Conservation (phyloP, 2,888 invertebrate species). For the Malthinus seriepunctatus region DNA sequence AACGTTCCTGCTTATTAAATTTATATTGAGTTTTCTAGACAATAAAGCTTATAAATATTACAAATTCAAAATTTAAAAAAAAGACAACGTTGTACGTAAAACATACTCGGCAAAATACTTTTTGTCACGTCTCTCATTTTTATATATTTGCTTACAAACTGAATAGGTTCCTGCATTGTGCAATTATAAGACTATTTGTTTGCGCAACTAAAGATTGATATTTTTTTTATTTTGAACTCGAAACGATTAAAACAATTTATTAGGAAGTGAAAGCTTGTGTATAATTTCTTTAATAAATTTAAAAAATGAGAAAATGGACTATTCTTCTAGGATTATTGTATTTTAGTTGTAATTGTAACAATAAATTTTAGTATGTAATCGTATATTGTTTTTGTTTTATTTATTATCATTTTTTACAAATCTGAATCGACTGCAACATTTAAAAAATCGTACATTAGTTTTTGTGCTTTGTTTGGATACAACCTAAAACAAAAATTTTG, state of each 20-base stretch:
- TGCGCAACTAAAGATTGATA: slow-evolving; percentile 36
- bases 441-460: background rate
- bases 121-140: slow-evolving; percentile 15
- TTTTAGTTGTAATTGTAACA: slow-evolving; percentile 53
- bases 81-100: slow-evolving; percentile 6
- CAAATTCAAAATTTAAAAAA: background rate
- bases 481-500: background rate
- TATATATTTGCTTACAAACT: slow-evolving; percentile 19
- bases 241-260: slow-evolving; percentile 8
- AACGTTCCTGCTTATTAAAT: slow-evolving; percentile 39
- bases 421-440: background rate
- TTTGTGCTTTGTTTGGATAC: background rate
- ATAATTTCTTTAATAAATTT: slow-evolving; percentile 52
- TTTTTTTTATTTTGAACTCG: slow-evolving; percentile 5
- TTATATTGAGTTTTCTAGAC: slow-evolving; percentile 19
- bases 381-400: background rate
- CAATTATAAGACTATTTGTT: slow-evolving; percentile 47
- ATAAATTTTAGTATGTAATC: slow-evolving; percentile 52
- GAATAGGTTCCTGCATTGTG: slow-evolving; percentile 44
- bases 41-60: slow-evolving; percentile 16
- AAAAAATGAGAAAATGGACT: slow-evolving; percentile 53
- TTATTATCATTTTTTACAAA: background rate
- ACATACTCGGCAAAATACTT: slow-evolving; percentile 7
- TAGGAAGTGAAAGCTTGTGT: slow-evolving; percentile 44
- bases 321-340: slow-evolving; percentile 53